These are phyloP conservation scores for Platalea minor DNA, from an alignment of 2,797 vertebrate species.

Conservation along the genomic window DNA sequence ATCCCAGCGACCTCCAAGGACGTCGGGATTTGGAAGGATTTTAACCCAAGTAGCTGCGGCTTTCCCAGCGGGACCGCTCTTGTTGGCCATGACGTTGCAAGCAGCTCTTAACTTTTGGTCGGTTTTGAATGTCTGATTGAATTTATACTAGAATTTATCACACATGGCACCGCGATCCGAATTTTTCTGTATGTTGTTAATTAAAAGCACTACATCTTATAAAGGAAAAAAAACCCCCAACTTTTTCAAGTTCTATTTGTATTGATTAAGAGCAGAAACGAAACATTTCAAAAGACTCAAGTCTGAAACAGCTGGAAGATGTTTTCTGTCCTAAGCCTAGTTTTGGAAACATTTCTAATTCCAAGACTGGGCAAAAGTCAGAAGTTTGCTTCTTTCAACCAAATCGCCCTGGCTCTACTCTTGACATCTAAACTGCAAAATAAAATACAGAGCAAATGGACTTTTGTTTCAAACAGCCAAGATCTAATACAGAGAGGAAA, in stretches of 20 bases:
- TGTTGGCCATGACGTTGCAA: not conserved
- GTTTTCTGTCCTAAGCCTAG: not conserved
- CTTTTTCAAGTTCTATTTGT: not conserved
- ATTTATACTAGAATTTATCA: not conserved
- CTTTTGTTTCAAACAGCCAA: not conserved
- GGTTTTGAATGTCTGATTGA: not conserved
- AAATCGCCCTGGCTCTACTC: not conserved
- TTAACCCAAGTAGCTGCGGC: not conserved
- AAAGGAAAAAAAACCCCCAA: not conserved
- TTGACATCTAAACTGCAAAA: not conserved
- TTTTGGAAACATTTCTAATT: not conserved
- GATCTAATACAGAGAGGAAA: not conserved
- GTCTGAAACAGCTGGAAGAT: not conserved
- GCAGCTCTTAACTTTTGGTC: not conserved
- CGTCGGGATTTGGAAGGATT: rapidly evolving
- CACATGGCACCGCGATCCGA: rapidly evolving
- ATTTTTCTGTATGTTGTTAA: not conserved
- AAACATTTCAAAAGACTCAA: not conserved
- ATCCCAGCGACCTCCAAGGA: not conserved
- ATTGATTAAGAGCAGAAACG: not conserved
- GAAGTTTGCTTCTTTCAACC: not conserved
- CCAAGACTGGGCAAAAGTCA: not conserved
- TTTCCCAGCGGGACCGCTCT: not conserved
- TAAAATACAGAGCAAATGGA: not conserved
- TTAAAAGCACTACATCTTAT: not conserved